Evolutionary conservation across 2,113 vertebrate species (phyloP), one percentile per base, ranked within the genome.

Genomic region (Regulus satrapa): DNA sequence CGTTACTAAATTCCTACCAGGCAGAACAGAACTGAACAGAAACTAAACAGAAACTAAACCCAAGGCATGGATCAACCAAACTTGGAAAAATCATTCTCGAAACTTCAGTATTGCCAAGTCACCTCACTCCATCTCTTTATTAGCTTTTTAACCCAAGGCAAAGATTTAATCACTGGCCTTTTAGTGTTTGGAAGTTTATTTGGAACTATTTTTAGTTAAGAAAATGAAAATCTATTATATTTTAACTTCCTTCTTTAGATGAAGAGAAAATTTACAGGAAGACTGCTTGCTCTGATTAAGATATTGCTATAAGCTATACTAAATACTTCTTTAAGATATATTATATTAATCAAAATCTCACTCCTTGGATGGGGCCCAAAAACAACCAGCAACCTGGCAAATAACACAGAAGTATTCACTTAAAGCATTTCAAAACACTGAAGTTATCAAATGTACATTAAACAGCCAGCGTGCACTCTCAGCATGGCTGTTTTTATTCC

Each of bases 151-250:
- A 88, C 93, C 67, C 1, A 9, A 92, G 87, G 95, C 85, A 73
- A 59, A 75, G 75, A 88, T 59, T 80, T 88, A 92, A 95, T 84
- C 51, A 86, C 21, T 67, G 29, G 75, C 31, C 82, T 46, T 80
- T 93, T 96, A 89, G 73, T 63, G 71, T 88, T n/a, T 40, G 8
- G 77, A 92, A 85, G 89, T 83, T 89, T 88, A 92, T 66, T 76
- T 80, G 77, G 49, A 56, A 51, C 49, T 87, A 49, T 25, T 94
- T 95, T 85, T 46, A 85, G 62, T 64, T 90, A 80, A 18, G 28
- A 92, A 95, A 88, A 89, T 51, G 3, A 80, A 93, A 88, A 73
- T 12, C 19, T 73, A 18, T 76, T 78, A 2, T 78, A 88, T 51
- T 74, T 34, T 36, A 55, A 77, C 74, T 88, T 93, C 55, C 58